Percentiles rank a stretch among this genome's conserved stretches.
Conservation (phyloP, 2,888 invertebrate genomes). For the Lycaena phlaeas region DNA sequence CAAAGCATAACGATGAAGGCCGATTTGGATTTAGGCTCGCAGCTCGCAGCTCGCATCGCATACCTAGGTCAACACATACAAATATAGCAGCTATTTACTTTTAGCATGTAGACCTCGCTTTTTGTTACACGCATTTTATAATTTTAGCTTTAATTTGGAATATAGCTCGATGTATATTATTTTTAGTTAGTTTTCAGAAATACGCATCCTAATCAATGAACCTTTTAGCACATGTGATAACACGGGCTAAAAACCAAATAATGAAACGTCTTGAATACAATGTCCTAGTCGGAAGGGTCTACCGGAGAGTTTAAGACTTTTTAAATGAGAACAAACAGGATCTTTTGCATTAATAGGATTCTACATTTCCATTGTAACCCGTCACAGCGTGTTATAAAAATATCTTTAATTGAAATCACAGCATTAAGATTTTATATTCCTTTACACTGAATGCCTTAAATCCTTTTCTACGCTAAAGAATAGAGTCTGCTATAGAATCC, state of each 20-base stretch:
- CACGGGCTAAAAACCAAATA: too few species aligned
- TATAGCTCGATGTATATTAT: too few species aligned
- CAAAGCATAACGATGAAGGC: slow-evolving; percentile 47
- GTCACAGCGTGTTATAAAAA: not conserved
- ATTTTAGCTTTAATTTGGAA: too few species aligned
- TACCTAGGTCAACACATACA: not conserved
- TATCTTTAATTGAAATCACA: slow-evolving; percentile 29
- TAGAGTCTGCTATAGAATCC: slow-evolving; percentile 62
- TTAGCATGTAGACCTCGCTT: slow-evolving; percentile 1
- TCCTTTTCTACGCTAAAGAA: slow-evolving; percentile 60
- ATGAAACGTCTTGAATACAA: too few species aligned
- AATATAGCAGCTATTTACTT: not conserved
- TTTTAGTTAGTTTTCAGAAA: too few species aligned
- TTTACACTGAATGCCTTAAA: slow-evolving; percentile 47
- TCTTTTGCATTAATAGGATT: too few species aligned
- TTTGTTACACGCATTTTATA: not conserved
- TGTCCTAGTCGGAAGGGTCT: too few species aligned
- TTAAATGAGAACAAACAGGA: too few species aligned
- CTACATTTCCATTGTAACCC: not conserved
- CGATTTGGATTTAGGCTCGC: slow-evolving; percentile 37
- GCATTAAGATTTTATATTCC: slow-evolving; percentile 40
- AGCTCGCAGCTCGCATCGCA: too few species aligned
- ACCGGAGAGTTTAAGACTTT: too few species aligned
- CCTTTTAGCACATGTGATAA: too few species aligned
- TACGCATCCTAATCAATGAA: too few species aligned